Evolutionary conservation across 2,888 invertebrate genomes (phyloP), one percentile per base, ranked within the genome.

Genomic region (Hoplodrina ambigua): DNA sequence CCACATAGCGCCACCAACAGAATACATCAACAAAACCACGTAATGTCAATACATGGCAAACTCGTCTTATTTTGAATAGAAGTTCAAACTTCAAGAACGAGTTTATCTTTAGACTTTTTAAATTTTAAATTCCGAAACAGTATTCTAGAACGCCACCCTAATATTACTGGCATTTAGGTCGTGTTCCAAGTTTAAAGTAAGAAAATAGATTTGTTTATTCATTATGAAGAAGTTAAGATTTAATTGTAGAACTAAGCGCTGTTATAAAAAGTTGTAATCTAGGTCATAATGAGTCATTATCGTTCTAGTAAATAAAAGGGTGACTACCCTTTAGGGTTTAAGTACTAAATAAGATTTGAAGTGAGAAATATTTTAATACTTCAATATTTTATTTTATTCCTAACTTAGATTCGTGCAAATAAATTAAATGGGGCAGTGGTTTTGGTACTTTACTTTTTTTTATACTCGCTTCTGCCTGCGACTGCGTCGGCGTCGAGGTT

Each of bases 151-250:
- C 53, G 3, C 0, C 20, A 64, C 46, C 30, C n/a, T 30, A 41
- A 64, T 49, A n/a, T 44, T 13, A 44, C 44, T 13, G 44, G 8
- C 15, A 44, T 44, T 44, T 3, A 44, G 44, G 15, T 44, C 44
- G 15, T 0, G 44, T 44, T 17, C 46, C 17, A 46, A 46, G 46
- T 46, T 46, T 46, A 11, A 46, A 46, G 4, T 4, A 19, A 58
- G n/a, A 17, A 54, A 41, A 41, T 5, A 44, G 20, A 58, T 54
- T 75, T 59, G 25, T 73, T 69, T 60, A 52, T 46, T 52, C 55
- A 46, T 60, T 19, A 66, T 4, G 25, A 25, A 15, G 4, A 20
- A 52, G 6, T 56, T 46, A 10, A 41, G 2, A 44, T 75, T 55
- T 13, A 67, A 55, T 59, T 33, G 55, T 59, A n/a, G 8, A 57